Evolutionary conservation across 2,113 vertebrate genomes (phyloP).

Genomic region (Tupaia tana): DNA sequence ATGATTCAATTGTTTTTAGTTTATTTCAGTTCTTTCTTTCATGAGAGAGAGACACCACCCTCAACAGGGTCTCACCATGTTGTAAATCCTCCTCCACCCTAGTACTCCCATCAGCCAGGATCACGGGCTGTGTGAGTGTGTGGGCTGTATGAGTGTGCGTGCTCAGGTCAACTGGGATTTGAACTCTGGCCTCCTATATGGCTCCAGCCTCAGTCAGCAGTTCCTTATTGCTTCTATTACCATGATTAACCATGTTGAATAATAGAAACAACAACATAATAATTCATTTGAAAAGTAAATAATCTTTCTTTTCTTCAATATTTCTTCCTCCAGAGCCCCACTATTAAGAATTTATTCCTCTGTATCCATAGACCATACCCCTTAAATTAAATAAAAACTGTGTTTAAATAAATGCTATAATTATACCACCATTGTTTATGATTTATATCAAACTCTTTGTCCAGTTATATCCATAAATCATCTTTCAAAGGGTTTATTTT

Average conservation of each 20-base stretch:
- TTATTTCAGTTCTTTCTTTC: too few relatives aligned
- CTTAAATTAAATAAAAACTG: constrained; percentile 44
- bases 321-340: neutral
- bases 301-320: neutral
- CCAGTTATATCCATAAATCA: constrained; percentile 60
- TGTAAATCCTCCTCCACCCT: too few relatives aligned
- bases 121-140: too few relatives aligned
- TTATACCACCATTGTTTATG: neutral
- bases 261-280: neutral
- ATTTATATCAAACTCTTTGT: constrained; percentile 44
- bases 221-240: too few relatives aligned
- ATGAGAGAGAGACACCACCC: too few relatives aligned
- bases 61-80: too few relatives aligned
- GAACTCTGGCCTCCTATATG: too few relatives aligned
- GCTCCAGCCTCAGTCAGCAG: too few relatives aligned
- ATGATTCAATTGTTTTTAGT: too few relatives aligned
- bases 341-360: neutral
- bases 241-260: neutral
- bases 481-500: constrained; percentile 32
- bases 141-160: too few relatives aligned
- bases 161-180: too few relatives aligned
- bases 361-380: neutral
- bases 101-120: too few relatives aligned
- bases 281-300: neutral
- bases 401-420: constrained; percentile 59